Base-by-base conservation (phyloP, 2,888 invertebrate species). In the Adelphocoris suturalis region DNA sequence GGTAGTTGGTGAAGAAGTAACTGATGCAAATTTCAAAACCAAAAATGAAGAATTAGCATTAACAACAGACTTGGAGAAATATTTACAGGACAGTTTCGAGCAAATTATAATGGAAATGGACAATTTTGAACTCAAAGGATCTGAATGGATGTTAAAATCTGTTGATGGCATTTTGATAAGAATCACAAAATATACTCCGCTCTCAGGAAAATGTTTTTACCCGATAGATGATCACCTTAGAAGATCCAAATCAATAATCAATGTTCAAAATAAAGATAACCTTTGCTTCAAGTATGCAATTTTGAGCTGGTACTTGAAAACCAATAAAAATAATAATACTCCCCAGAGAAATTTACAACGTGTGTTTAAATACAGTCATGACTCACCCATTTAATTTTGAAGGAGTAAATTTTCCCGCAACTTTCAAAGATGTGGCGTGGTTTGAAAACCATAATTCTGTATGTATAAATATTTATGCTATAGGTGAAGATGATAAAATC, bases 371-470 rank as follows among this genome's bases (percentile, higher is more conserved):
- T 78, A 78, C 78, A n/a, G n/a, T n/a, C n/a, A n/a, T n/a, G n/a
- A n/a, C 19, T 16, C 78, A 78, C 13, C 78, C 78, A 4, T 78
- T 28, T 16, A 78, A 78, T 47, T 78, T 78, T 78, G 16, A 78
- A 47, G 46, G 78, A 19, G 78, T 78, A 7, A 14, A 78, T 47
- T 78, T 78, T 78, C 78, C 78, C n/a, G 37, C 78, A 14, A 78
- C 28, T 46, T 47, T 78, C 9, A 37, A 47, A 11, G 78, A 78
- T 28, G 28, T 78, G 2, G 46, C 46, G 7, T 46, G 37, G 37
- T 78, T 78, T 78, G 78, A 78, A 13, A 78, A 78, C n/a, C 16
- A 78, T 78, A 78, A 78, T 78, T 14, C 37, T 3, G 19, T 78
- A 19, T 14, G 46, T 47, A 47, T 78, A 19, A 78, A 78, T 19